phyloP scores from a whole-genome alignment of 2,888 invertebrate species.

The Nasonia oneida region DNA sequence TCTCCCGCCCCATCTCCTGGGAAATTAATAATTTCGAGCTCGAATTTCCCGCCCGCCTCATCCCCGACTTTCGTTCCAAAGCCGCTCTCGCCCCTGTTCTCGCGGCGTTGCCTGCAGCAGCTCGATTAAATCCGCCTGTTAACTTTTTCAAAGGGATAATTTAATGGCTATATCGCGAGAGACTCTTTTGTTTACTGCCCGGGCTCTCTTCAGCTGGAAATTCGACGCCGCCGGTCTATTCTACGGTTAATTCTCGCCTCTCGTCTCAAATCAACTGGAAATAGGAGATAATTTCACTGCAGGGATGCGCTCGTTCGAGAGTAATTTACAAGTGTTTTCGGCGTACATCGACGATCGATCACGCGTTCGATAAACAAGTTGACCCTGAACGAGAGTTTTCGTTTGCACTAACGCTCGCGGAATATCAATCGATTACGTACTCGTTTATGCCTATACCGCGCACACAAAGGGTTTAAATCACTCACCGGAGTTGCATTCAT shows the following conservation, averaged over 20 bases:
- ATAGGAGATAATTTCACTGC: not conserved
- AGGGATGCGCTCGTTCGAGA: not conserved
- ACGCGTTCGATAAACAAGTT: not conserved
- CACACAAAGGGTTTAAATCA: not conserved
- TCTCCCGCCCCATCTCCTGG: slow-evolving; percentile 28
- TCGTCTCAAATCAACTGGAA: not conserved
- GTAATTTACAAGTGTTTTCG: too few relatives aligned
- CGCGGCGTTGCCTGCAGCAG: not conserved
- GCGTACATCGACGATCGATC: too few relatives aligned
- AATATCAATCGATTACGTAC: not conserved
- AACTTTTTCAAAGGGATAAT: slow-evolving; percentile 28
- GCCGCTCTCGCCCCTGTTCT: not conserved
- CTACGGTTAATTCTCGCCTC: not conserved
- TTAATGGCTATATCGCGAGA: not conserved
- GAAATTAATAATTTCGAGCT: slow-evolving; percentile 52
- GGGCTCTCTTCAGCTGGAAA: not conserved
- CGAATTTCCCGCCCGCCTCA: slow-evolving; percentile 16
- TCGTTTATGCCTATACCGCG: not conserved
- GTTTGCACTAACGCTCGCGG: not conserved
- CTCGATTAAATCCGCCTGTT: slow-evolving; percentile 24
- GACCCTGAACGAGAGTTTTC: not conserved
- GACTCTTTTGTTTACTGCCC: slow-evolving; percentile 17
- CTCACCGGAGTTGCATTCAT: not conserved
- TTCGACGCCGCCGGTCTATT: not conserved
- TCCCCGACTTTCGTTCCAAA: not conserved